Conservation (phyloP, 2,797 vertebrate species). For the Coendou prehensilis region DNA sequence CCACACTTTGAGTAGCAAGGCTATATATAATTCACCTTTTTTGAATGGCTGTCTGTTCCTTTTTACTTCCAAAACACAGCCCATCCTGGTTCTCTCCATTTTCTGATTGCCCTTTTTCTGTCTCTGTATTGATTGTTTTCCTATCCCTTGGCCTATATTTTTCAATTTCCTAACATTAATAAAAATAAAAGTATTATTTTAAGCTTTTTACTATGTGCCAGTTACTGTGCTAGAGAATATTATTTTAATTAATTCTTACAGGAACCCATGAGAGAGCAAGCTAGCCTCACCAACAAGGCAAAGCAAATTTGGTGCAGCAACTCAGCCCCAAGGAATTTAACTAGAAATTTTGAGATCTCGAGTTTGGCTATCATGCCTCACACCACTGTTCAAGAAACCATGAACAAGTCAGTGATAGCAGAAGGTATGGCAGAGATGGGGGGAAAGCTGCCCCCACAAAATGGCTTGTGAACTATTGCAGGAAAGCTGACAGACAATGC, state of each 20-base stretch:
- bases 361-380: not conserved
- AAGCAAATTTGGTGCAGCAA: not conserved
- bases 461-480: not conserved
- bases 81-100: not conserved
- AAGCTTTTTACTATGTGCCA: conserved; percentile 3
- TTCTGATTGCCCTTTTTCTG: not conserved
- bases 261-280: not conserved
- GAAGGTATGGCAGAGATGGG: not conserved
- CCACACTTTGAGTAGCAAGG: not conserved
- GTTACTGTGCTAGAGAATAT: not conserved
- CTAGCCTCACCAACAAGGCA: not conserved
- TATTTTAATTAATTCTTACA: conserved; percentile 21
- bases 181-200: conserved; percentile 17
- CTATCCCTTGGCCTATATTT: not conserved
- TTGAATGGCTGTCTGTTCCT: not conserved
- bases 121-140: not conserved
- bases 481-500: not conserved
- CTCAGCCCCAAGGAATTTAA: not conserved
- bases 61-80: not conserved
- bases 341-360: not conserved
- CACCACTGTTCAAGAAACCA: not conserved
- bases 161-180: not conserved
- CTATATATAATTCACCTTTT: not conserved
- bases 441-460: not conserved
- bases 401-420: not conserved